A percentile compares a stretch with the other conserved stretches of the same genome.
Evolutionary conservation across 2,113 vertebrate genomes (phyloP).

Genomic region (Rousettus leschenaultii): DNA sequence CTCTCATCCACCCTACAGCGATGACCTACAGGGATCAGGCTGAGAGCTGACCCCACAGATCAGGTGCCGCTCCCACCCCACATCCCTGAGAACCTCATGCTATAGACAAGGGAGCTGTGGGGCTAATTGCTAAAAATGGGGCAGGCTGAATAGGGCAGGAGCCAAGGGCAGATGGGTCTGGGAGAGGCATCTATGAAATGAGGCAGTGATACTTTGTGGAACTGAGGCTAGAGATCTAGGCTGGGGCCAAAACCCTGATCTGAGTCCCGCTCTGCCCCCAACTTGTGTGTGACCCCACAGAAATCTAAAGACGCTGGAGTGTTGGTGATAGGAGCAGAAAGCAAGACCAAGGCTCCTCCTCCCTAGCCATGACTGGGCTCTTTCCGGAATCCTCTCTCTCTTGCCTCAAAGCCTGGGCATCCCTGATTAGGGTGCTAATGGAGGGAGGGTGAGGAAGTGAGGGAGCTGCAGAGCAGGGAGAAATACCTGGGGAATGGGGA

Average conservation of each 20-base stretch:
- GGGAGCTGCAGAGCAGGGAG: constrained; percentile 27
- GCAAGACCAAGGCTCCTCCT: background rate
- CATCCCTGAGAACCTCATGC: background rate
- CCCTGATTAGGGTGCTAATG: constrained; percentile 57
- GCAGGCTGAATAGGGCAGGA: background rate
- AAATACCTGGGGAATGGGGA: constrained; percentile 44
- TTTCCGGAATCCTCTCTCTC: background rate
- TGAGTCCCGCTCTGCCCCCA: background rate
- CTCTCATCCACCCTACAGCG: background rate
- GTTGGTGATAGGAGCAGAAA: background rate
- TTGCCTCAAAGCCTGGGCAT: constrained; percentile 17
- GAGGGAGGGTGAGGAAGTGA: background rate
- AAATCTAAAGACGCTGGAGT: background rate
- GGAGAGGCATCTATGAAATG: background rate
- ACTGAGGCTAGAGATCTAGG: background rate
- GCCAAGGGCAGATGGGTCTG: background rate
- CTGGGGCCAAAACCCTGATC: background rate
- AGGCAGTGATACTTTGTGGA: background rate
- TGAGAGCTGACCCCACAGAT: background rate
- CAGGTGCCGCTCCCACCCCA: background rate
- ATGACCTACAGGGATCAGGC: background rate
- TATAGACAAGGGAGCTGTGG: too few species aligned
- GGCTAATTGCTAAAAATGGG: background rate
- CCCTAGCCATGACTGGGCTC: background rate
- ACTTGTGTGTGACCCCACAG: background rate